Conservation (phyloP, 2,113 vertebrate species). For the Pontoporia blainvillei region DNA sequence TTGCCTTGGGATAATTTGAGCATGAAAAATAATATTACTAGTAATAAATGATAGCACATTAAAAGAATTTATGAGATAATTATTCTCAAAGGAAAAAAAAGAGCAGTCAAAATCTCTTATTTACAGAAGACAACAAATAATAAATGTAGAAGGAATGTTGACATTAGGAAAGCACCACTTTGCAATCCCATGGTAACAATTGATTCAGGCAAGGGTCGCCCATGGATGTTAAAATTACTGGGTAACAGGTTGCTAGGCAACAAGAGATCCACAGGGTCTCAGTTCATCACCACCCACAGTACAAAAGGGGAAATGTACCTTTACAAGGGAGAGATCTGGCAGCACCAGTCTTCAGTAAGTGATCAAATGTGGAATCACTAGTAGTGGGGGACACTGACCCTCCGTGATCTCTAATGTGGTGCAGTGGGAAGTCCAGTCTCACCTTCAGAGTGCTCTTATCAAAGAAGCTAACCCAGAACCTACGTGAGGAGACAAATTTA, state of each 20-base stretch:
- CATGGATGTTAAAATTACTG: background rate
- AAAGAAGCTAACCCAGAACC: background rate
- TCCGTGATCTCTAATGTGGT: background rate
- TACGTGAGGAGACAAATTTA: background rate
- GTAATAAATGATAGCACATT: background rate
- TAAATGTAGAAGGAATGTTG: background rate
- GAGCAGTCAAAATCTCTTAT: background rate
- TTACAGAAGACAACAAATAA: background rate
- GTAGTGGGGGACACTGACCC: background rate
- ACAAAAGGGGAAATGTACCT: background rate
- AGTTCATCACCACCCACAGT: background rate
- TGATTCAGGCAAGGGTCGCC: background rate
- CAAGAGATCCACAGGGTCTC: background rate
- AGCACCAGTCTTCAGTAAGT: background rate
- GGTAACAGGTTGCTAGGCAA: background rate
- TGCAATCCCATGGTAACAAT: background rate
- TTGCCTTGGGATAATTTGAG: background rate
- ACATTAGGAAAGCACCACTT: background rate
- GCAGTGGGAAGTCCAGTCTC: background rate
- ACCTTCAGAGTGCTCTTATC: background rate
- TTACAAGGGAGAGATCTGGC: background rate
- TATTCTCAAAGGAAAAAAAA: background rate
- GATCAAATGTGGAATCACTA: background rate
- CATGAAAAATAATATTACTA: background rate
- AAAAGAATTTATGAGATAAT: background rate